Percentiles rank a stretch among this genome's conserved stretches.
These are phyloP conservation scores for Drymonia ruficornis DNA, from an alignment of 2,888 invertebrate genomes.

Conservation along the genomic window DNA sequence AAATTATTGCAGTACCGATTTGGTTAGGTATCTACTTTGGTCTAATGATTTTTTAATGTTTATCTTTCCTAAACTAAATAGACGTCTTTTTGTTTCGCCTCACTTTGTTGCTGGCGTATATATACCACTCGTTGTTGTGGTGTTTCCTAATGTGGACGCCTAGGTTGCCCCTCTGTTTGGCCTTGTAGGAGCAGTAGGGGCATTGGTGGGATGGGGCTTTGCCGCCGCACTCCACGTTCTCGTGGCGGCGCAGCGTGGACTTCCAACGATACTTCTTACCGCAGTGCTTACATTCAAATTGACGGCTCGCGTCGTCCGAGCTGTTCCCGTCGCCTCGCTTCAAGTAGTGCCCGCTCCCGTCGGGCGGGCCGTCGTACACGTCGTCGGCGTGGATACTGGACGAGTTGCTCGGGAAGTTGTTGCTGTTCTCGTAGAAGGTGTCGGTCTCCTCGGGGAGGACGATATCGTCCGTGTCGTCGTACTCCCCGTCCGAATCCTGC, in stretches of 20 bases:
- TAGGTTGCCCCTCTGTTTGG: conserved; percentile 92
- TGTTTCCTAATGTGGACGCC: conserved; percentile 93
- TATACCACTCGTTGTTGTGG: conserved; percentile 85
- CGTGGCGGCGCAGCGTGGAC: conserved; percentile 92
- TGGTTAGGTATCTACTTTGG: conserved; percentile 83
- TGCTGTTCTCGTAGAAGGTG: conserved; percentile 51
- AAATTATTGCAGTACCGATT: conserved; percentile 82
- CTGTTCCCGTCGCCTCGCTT: conserved; percentile 61
- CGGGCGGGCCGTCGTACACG: conserved; percentile 39
- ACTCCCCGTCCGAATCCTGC: conserved; percentile 78
- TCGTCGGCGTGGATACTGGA: conserved; percentile 30
- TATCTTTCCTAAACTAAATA: conserved; percentile 36
- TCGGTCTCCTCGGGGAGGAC: conserved; percentile 76
- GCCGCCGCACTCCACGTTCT: conserved; percentile 93
- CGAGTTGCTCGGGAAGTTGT: conserved; percentile 29
- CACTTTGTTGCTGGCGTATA: conserved; percentile 80
- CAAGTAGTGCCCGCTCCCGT: conserved; percentile 56
- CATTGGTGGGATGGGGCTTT: conserved; percentile 93
- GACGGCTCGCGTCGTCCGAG: conserved; percentile 83
- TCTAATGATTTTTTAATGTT: conserved; percentile 48
- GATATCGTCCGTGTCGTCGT: conserved; percentile 82
- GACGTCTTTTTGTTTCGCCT: conserved; percentile 77
- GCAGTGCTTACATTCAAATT: conserved; percentile 92
- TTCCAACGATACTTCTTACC: conserved; percentile 95
- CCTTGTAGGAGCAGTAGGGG: conserved; percentile 90